Percentiles rank a stretch among this genome's conserved stretches.
Evolutionary conservation across 2,113 vertebrate species (phyloP).

Genomic region (Sinocyclocheilus maitianheensis): DNA sequence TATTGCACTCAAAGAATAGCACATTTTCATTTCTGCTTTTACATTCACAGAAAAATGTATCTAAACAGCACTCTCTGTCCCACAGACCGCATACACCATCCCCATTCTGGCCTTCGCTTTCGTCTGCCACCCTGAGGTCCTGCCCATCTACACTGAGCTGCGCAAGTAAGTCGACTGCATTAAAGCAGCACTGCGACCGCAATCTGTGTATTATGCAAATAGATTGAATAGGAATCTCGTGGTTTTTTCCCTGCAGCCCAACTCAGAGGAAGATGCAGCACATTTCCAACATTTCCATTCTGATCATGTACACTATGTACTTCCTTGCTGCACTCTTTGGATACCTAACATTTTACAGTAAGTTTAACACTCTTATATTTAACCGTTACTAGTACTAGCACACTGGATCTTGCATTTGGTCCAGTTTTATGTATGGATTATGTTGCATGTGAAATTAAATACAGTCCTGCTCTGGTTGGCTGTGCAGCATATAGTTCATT

Average conservation of each 20-base stretch:
- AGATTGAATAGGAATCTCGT: not conserved
- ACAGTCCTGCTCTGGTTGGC: not conserved
- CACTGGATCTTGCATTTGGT: not conserved
- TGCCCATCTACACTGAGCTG: conserved; percentile 97
- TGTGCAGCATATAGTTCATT: not conserved
- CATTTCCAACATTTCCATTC: conserved; percentile 93
- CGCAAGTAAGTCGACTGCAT: conserved; percentile 83
- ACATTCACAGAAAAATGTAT: not conserved
- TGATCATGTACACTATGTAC: conserved; percentile 96
- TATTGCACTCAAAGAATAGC: conserved; percentile 51
- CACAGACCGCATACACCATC: conserved; percentile 93
- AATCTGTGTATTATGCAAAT: not conserved
- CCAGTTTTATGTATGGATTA: not conserved
- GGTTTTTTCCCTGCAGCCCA: conserved; percentile 75
- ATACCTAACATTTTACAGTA: conserved; percentile 97
- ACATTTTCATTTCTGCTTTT: not conserved
- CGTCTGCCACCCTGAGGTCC: conserved; percentile 95
- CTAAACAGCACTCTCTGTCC: not conserved
- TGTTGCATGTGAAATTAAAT: not conserved
- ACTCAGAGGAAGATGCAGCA: conserved; percentile 91
- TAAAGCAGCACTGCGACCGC: not conserved
- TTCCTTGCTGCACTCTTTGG: conserved; percentile 97
- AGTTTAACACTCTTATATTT: conserved; percentile 56
- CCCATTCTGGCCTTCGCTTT: conserved; percentile 98
- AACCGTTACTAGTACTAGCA: not conserved